A percentile compares a stretch with the other conserved stretches of the same genome.
Evolutionary conservation across 2,797 vertebrate species (phyloP).

Genomic region (Halcyon smyrnensis): DNA sequence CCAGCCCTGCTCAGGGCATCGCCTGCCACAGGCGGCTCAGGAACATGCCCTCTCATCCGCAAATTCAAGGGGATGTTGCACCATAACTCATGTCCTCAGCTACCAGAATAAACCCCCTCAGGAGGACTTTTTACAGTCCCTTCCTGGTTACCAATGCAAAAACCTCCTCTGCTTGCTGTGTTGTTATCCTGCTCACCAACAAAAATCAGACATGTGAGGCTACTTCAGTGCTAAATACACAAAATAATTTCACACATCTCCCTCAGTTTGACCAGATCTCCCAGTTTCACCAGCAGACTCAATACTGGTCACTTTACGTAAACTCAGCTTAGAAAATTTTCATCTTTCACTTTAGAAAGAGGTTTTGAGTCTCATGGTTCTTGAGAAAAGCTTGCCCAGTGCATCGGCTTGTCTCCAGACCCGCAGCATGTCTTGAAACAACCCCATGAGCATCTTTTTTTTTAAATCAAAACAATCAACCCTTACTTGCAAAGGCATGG

Average conservation of each 20-base stretch:
- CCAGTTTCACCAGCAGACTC: not conserved
- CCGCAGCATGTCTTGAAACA: not conserved
- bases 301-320: not conserved
- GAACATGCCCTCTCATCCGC: fast-evolving
- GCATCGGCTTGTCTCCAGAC: not conserved
- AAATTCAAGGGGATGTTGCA: not conserved
- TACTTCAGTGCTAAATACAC: not conserved
- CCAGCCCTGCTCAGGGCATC: fast-evolving
- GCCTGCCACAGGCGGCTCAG: not conserved
- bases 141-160: not conserved
- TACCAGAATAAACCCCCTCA: not conserved
- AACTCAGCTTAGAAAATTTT: not conserved
- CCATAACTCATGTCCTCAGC: not conserved
- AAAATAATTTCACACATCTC: not conserved
- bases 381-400: not conserved
- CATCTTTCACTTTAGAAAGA: not conserved
- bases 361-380: not conserved
- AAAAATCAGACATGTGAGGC: not conserved
- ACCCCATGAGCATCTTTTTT: not conserved
- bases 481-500: not conserved
- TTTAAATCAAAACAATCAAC: not conserved
- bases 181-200: not conserved
- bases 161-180: not conserved
- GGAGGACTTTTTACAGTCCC: not conserved
- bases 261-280: not conserved